phyloP scores from a whole-genome alignment of 2,797 vertebrate genomes.

The Toxotes lorentzi region DNA sequence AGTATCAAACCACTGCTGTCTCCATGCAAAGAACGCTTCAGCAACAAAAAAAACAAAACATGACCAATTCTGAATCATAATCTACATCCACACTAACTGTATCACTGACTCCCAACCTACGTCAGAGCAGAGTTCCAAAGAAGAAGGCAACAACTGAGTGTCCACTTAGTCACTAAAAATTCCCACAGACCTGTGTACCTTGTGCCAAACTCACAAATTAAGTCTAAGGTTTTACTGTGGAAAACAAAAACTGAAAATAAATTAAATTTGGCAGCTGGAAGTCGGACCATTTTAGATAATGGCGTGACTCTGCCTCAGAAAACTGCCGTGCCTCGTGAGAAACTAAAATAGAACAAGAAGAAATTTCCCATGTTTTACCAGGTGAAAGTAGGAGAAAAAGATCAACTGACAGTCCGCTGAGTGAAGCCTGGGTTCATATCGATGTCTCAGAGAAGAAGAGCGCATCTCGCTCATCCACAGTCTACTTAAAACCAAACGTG shows the following conservation, averaged over 20 bases:
- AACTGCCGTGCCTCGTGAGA: not conserved
- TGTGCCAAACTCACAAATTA: not conserved
- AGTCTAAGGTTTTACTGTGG: not conserved
- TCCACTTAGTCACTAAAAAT: not conserved
- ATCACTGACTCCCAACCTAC: not conserved
- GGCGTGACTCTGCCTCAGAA: slow-evolving; percentile 7
- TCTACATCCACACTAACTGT: not conserved
- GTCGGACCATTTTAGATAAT: not conserved
- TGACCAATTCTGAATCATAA: not conserved
- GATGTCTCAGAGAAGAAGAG: not conserved
- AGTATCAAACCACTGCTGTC: not conserved
- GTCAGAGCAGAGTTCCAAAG: not conserved
- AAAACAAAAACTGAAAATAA: not conserved
- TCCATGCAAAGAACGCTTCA: not conserved
- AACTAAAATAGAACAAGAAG: not conserved
- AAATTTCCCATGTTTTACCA: not conserved
- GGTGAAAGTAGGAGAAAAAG: not conserved
- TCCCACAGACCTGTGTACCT: not conserved
- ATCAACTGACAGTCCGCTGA: not conserved
- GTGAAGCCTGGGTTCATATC: not conserved
- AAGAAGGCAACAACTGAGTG: not conserved
- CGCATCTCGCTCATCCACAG: slow-evolving; percentile 9
- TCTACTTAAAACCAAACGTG: slow-evolving; percentile 7
- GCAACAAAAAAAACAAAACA: not conserved
- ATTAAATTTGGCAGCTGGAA: not conserved